Evolutionary conservation across 2,113 vertebrate species (phyloP), one percentile per base, ranked within the genome.

Genomic region (Caracal caracal): DNA sequence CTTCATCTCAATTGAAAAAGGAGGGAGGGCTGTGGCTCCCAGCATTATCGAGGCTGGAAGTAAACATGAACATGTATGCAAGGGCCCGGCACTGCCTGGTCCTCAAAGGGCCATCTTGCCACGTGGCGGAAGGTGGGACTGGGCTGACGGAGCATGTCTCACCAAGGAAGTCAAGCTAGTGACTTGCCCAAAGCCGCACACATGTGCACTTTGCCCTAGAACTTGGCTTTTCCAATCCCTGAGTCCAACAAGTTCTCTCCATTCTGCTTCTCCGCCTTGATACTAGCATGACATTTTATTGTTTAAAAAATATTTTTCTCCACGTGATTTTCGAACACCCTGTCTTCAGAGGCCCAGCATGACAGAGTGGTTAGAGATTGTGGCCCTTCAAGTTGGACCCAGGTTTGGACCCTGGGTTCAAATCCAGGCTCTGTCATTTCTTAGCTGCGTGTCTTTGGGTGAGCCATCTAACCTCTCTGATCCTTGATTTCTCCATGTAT

Each of bases 61-160:
- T 47, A 47, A 40, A 83, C 51, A 68, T 61, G 85, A 59, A 30
- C 43, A 59, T 8, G 22, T 1, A 17, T 24, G 13, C 30, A 22
- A 66, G 59, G 37, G 56, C 35, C 75, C n/a, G 40, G 82, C 87
- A n/a, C 51, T 16, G 35, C 8, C 33, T 47, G 4, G 9, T 37
- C 59, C 49, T 76, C 59, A 76, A 35, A 84, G 37, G 26, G 20
- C 79, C 80, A 43, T 10, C 30, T 79, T 0, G 1, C 37, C 24
- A 0, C 10, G 0, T 16, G 11, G 47, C 10, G 26, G 40, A 2
- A 76, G 37, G 56, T 0, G 4, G 75, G 20, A 26, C n/a, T 15
- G 26, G 37, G 17, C 71, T 17, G 26, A 15, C 0, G 1, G 28
- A 35, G 37, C 2, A 3, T 4, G 20, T 47, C 26, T 75, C 53